Conservation (phyloP, 2,113 vertebrate genomes). For the Heptranchias perlo region DNA sequence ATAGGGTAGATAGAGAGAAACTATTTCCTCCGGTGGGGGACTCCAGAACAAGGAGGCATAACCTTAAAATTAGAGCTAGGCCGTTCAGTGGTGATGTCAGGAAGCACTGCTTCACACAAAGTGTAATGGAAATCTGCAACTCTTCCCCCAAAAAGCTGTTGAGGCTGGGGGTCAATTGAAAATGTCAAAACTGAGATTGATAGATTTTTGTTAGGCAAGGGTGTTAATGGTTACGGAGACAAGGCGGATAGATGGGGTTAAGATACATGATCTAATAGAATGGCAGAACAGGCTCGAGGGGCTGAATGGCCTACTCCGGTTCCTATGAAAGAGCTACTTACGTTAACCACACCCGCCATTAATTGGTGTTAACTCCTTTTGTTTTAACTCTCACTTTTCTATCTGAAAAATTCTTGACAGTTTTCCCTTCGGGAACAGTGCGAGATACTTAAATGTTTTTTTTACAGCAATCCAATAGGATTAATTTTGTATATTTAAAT, state of each 20-base stretch:
- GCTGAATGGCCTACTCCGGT: not conserved
- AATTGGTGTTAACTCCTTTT: not conserved
- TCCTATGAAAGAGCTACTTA: too few species aligned
- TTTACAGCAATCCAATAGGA: not conserved
- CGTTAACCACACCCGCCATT: not conserved
- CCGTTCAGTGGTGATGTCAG: too few species aligned
- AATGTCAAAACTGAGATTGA: not conserved
- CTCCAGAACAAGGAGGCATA: not conserved
- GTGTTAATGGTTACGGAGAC: not conserved
- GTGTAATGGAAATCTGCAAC: not conserved
- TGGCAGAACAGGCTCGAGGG: not conserved
- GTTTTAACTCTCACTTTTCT: not conserved
- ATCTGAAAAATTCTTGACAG: not conserved
- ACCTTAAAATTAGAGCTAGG: too few species aligned
- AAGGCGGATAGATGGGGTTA: not conserved
- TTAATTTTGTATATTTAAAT: constrained; percentile 13
- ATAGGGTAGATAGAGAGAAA: not conserved
- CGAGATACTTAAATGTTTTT: not conserved
- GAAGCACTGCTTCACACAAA: too few species aligned
- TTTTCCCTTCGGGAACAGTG: not conserved
- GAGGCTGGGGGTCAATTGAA: not conserved
- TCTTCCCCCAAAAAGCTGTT: not conserved
- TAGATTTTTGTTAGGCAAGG: too few species aligned
- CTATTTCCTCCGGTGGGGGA: not conserved
- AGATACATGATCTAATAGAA: not conserved